Base-by-base conservation (phyloP, 2,888 invertebrate genomes). In the Epinotia brunnichana region DNA sequence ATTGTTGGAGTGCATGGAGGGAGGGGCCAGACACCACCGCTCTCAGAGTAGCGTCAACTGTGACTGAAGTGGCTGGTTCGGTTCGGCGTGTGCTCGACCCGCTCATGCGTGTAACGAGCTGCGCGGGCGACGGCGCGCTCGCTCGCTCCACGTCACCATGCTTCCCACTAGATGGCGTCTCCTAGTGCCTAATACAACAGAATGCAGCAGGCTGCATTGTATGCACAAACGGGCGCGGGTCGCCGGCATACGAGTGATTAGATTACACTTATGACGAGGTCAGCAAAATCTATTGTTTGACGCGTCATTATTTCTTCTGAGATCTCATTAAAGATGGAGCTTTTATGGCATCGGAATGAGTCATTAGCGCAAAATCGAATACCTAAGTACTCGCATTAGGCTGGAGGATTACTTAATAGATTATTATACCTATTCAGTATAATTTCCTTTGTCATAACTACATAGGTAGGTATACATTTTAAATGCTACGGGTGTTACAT, bases 1-100 rank as follows among this genome's bases (percentile, higher is more conserved):
- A 80, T 79, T 79, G 83, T 84, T 76, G 81, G 77, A 78, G 81
- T 77, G 83, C 87, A 86, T 86, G 81, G 76, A 83, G 80, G 78
- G 79, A 79, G 75, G 80, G 84, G 85, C 87, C 82, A 83, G 81
- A 81, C 78, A 81, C 82, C 87, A 84, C 89, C 90, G 82, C 82
- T 80, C 86, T 80, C 88, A 78, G 82, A 80, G 80, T 82, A 82
- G 82, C 82, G 86, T 84, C 84, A 83, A 87, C 83, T 83, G 85
- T 83, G 84, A 86, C 90, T 90, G 90, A 84, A 75, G 72, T 61
- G 67, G 79, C 77, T 82, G 39, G 84, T 79, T 62, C 29, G 48
- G 48, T 48, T 78, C 79, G 82, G 82, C 82, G 81, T 82, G 83
- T 86, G 82, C 82, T 83, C 82, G 81, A 83, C 79, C 83, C 82